Percentiles rank a stretch among this genome's conserved stretches.
Conservation (phyloP, 2,888 invertebrate genomes). For the Tachina fera region DNA sequence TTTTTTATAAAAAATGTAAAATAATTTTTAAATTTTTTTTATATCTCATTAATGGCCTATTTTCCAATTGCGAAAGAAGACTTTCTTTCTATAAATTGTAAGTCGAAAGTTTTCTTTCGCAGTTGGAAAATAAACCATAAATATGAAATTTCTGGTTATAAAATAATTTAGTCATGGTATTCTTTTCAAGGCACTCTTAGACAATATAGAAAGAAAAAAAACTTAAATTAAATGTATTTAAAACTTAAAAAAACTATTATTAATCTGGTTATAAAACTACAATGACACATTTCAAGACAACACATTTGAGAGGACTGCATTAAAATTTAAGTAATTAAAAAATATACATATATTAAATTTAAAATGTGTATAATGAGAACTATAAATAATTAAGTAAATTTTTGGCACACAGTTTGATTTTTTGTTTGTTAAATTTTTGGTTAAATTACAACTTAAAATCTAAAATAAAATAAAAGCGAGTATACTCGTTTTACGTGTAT, state of each 20-base stretch:
- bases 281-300: constrained; percentile 11
- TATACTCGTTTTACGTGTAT: constrained; percentile 28
- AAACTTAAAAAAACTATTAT: constrained; percentile 50
- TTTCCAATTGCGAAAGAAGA: no score
- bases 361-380: constrained; percentile 7
- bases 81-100: no score
- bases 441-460: constrained; percentile 52
- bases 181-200: constrained; percentile 61
- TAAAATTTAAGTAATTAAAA: constrained; percentile 35
- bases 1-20: constrained; percentile 52
- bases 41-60: no score
- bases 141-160: constrained; percentile 15
- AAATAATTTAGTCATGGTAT: constrained; percentile 38
- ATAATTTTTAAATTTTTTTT: no score
- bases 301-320: constrained; percentile 47
- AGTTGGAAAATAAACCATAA: no score
- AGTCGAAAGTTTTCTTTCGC: no score
- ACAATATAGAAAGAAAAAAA: not conserved
- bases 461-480: constrained; percentile 46
- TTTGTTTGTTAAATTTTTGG: constrained; percentile 24
- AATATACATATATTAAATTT: not conserved
- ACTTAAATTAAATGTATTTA: constrained; percentile 29
- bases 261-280: constrained; percentile 40
- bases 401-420: constrained; percentile 74
- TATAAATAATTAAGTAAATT: constrained; percentile 74